Evolutionary conservation across 23 tunicate species (phyloP), one percentile per base, ranked within the genome.

Genomic region (Ascidia mentula): DNA sequence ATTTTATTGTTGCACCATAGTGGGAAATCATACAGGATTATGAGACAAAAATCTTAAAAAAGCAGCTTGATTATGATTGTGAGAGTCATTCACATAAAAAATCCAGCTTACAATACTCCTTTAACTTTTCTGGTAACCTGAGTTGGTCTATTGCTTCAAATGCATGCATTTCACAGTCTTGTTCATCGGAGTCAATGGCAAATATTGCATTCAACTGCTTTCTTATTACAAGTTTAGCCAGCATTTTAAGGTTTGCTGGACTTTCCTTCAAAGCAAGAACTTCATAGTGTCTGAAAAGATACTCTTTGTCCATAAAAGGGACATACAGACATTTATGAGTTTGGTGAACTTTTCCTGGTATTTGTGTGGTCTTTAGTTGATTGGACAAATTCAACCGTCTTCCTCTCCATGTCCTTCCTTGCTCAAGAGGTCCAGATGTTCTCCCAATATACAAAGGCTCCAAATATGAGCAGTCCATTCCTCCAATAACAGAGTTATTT

Each of bases 391-490:
- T 36, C 32, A 89, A 59, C 59, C 92, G 74, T 74, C 80, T 84
- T 9, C 97, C 97, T 24, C 97, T 72, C 97, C 97, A 92, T 34
- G 97, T 92, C 72, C 83, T 73, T 6, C 97, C 97, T 0, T 37
- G 38, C 9, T 69, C 37, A 7, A 91, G 30, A 13, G 81, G 24
- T 1, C 85, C 88, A 24, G 59, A 40, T 32, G 97, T 92, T 72
- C 97, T 72, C 18, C 97, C 97, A 39, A 92, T 79, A 45, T 81
- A 91, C 37, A 86, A 53, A 6, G 97, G 97, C 34, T 91, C 97
- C 36, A 82, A 60, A 74, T 86, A 91, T 20, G 97, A 91, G 40
- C 87, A 91, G 69, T 91, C 97, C 20, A 86, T 86, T 40, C 97
- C 97, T 9, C 97, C 97, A 40, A 91, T 91, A 20, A 91, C 97